phyloP scores from a whole-genome alignment of 1,140 invertebrate genomes.

The Ostrea edulis region DNA sequence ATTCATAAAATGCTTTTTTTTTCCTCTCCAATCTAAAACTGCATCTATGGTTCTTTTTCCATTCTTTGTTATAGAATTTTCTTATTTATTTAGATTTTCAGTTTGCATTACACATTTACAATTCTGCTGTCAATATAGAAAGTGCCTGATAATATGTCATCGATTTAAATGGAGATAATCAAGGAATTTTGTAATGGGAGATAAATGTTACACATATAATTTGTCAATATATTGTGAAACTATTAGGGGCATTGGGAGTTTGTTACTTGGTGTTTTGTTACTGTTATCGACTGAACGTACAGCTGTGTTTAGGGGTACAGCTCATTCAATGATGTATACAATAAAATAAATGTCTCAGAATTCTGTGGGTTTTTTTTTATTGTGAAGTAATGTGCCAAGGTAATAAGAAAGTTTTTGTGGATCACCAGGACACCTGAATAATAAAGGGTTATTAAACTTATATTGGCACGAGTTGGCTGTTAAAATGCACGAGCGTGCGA shows the following conservation, averaged over 20 bases:
- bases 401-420: too few species aligned
- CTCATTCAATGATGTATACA: constrained; percentile 30
- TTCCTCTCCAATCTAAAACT: background rate
- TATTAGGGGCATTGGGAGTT: constrained; percentile 19
- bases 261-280: constrained; percentile 32
- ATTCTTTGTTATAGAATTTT: background rate
- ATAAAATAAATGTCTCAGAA: constrained; percentile 36
- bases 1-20: background rate
- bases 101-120: background rate
- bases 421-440: too few species aligned
- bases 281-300: background rate
- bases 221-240: background rate
- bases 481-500: too few species aligned
- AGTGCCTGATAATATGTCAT: constrained; percentile 16
- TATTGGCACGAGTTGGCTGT: too few species aligned
- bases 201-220: background rate
- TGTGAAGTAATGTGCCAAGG: background rate
- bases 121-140: background rate
- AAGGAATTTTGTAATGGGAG: background rate
- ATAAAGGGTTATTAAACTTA: too few species aligned
- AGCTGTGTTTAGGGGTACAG: constrained; percentile 3
- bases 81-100: background rate
- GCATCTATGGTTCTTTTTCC: background rate
- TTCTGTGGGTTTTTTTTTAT: background rate
- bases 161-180: background rate